Evolutionary conservation across 1,140 invertebrate genomes (phyloP).

Genomic region (Acyrthosiphon pisum): DNA sequence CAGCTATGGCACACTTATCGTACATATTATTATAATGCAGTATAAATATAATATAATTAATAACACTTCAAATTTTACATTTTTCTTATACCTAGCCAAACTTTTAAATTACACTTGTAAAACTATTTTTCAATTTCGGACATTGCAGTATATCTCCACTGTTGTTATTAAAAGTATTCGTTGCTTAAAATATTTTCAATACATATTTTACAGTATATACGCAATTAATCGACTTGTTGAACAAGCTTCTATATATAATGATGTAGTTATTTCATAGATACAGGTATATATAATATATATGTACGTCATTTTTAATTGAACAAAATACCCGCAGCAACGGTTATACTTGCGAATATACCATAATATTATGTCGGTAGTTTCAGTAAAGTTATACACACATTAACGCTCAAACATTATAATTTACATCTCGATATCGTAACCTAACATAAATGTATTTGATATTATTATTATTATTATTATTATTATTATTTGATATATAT

Average conservation of each 20-base stretch:
- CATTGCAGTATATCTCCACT: background rate
- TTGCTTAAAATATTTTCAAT: background rate
- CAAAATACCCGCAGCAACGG: too few species aligned
- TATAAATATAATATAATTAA: background rate
- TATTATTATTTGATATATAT: too few species aligned
- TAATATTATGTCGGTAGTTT: too few species aligned
- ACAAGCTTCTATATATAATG: background rate
- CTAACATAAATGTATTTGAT: background rate
- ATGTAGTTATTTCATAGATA: too few species aligned
- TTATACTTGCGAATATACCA: background rate
- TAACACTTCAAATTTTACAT: background rate
- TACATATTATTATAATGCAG: too few species aligned
- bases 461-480: too few species aligned
- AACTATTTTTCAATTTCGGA: background rate
- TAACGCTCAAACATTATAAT: too few species aligned
- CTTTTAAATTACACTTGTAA: background rate
- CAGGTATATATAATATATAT: too few species aligned
- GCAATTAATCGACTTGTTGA: too few species aligned
- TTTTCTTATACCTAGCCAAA: background rate
- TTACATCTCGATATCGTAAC: too few species aligned
- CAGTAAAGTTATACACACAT: background rate
- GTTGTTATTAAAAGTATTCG: background rate
- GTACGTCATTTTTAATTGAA: too few species aligned
- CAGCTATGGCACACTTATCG: background rate
- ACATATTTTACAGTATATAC: too few species aligned